These are phyloP conservation scores for Chloroceryle amazona DNA, from an alignment of 2,797 vertebrate species.

Conservation along the genomic window DNA sequence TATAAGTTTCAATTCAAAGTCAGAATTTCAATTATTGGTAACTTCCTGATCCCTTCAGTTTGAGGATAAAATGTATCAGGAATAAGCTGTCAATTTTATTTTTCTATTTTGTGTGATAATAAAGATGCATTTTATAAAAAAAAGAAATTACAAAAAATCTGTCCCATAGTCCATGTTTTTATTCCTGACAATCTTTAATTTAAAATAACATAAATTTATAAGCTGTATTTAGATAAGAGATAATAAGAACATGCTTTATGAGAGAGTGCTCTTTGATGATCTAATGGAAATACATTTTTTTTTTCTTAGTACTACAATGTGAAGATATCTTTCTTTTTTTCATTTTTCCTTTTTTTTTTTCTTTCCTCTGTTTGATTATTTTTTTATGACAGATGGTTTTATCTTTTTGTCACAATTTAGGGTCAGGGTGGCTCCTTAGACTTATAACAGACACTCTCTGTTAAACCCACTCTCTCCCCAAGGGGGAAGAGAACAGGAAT, in stretches of 20 bases:
- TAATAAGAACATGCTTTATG: not conserved
- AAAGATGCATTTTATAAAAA: not conserved
- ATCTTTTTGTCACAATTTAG: not conserved
- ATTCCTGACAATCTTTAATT: not conserved
- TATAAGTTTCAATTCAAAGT: not conserved
- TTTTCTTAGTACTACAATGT: not conserved
- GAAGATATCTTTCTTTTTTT: not conserved
- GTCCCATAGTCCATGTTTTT: accelerated
- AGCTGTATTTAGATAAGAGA: not conserved
- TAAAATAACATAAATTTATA: not conserved
- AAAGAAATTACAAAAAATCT: not conserved
- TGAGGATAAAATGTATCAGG: not conserved
- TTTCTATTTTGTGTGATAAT: not conserved
- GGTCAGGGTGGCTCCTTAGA: too few relatives aligned
- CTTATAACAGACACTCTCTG: too few relatives aligned
- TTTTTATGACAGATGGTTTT: not conserved
- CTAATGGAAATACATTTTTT: not conserved
- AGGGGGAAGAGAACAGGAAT: too few relatives aligned
- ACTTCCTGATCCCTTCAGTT: not conserved
- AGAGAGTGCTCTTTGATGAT: not conserved
- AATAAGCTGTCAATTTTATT: not conserved
- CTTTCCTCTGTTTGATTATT: not conserved
- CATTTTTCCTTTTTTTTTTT: not conserved
- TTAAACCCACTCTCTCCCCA: too few relatives aligned
- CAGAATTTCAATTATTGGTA: not conserved